A percentile compares a stretch with the other conserved stretches of the same genome.
phyloP scores from a whole-genome alignment of 2,113 vertebrate species.

The Phaetusa simplex region DNA sequence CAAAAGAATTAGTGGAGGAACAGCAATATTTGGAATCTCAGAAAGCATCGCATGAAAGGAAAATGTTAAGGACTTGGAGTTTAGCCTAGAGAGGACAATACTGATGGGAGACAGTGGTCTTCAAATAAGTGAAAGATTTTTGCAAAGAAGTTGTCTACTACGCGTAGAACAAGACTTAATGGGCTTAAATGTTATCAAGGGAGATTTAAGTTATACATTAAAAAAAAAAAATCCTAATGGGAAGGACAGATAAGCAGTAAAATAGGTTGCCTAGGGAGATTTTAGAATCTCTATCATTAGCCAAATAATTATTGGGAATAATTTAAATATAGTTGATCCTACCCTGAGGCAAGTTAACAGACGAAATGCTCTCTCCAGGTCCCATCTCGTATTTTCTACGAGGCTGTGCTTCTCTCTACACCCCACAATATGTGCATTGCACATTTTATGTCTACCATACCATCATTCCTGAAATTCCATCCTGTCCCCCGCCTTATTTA shows the following conservation, averaged over 20 bases:
- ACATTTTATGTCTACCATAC: background rate
- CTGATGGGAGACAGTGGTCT: background rate
- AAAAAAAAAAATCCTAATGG: background rate
- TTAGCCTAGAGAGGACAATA: background rate
- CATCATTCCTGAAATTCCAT: background rate
- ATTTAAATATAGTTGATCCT: conserved; percentile 37
- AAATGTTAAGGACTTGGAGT: background rate
- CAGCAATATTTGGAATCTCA: background rate
- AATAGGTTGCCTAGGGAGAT: conserved; percentile 36
- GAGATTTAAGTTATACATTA: conserved; percentile 28
- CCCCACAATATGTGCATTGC: background rate
- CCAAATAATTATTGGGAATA: conserved; percentile 42
- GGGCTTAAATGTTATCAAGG: conserved; percentile 23
- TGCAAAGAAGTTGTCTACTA: background rate
- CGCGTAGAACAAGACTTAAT: background rate
- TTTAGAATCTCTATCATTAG: conserved; percentile 34
- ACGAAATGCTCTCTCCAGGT: background rate
- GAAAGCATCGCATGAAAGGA: background rate
- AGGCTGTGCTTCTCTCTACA: background rate
- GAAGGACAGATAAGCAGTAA: conserved; percentile 18
- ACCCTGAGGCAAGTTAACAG: background rate
- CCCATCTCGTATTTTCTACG: background rate
- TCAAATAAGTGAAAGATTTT: background rate
- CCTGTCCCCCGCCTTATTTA: background rate
- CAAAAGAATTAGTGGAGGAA: background rate